Base-by-base conservation (phyloP, 2,113 vertebrate species). In the Caretta caretta region DNA sequence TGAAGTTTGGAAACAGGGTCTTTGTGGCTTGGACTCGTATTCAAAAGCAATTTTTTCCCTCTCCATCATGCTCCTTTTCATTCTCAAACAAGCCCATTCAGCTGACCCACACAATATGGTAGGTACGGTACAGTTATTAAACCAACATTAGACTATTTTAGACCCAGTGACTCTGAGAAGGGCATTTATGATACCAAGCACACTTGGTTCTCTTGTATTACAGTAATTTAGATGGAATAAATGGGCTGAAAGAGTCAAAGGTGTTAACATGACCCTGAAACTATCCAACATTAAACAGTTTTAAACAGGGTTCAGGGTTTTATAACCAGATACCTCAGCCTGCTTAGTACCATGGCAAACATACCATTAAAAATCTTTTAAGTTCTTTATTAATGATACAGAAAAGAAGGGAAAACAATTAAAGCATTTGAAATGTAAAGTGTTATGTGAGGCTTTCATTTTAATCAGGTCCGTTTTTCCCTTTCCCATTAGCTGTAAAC, bases 1-100 rank as follows among this genome's bases (percentile, higher is more conserved):
- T 93, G 91, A 93, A 90, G 86, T 92, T 91, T 96, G 96, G 90
- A 8, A 93, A 59, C 38, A 16, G 80, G 88, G 90, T 94, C 84
- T 96, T 94, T 94, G 87, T 86, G 90, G 19, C 80, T 94, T 91
- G 1, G 2, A n/a, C 69, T 97, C 82, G 84, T 80, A 93, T 93
- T 94, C 92, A 90, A 75, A 75, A 87, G 92, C 0, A 80, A 86
- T 92, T 24, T 57, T 10, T 78, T 62, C 88, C 31, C 54, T 11
- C 42, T 95, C 93, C 92, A 83, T 93, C 2, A 1, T 13, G 22
- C 93, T 65, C 62, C 62, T 95, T 96, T 93, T 93, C 92, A 65
- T 65, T 17, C 35, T 31, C 62, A 65, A 17, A 89, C 82, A 91
- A 92, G 27, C 54, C 91, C 51, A 38, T 38, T 84, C 57, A 59